phyloP scores from a whole-genome alignment of 2,797 vertebrate species.

The Sebastolobus altivelis region DNA sequence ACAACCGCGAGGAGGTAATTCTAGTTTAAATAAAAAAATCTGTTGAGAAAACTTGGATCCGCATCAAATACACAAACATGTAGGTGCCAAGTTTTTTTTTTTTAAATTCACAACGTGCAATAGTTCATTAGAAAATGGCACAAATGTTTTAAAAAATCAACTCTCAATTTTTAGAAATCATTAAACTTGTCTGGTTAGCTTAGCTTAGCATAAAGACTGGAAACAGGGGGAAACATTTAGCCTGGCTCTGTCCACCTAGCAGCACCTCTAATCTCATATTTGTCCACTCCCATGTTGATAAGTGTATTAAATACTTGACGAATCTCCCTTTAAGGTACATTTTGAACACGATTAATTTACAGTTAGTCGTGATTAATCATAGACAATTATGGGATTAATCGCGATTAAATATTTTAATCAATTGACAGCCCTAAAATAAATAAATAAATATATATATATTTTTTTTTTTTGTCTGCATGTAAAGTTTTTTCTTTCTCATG shows the following conservation, averaged over 20 bases:
- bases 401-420: too few species aligned
- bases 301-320: too few species aligned
- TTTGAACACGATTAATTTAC: too few species aligned
- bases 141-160: not conserved
- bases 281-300: too few species aligned
- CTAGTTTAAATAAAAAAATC: not conserved
- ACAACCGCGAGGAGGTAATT: too few species aligned
- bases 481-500: not conserved
- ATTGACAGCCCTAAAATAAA: not conserved
- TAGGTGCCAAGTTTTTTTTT: too few species aligned
- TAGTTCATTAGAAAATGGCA: not conserved
- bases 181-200: not conserved
- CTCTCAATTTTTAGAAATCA: too few species aligned
- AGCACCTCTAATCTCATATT: too few species aligned
- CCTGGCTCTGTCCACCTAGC: not conserved
- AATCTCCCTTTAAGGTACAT: too few species aligned
- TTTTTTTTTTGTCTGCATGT: too few species aligned
- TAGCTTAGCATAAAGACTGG: not conserved
- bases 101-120: not conserved
- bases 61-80: not conserved
- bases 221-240: not conserved
- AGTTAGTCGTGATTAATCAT: too few species aligned
- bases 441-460: not conserved
- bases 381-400: too few species aligned
- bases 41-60: not conserved